Percentiles rank a stretch among this genome's conserved stretches.
These are phyloP conservation scores for Rhagium mordax DNA, from an alignment of 2,888 invertebrate species.

Conservation along the genomic window DNA sequence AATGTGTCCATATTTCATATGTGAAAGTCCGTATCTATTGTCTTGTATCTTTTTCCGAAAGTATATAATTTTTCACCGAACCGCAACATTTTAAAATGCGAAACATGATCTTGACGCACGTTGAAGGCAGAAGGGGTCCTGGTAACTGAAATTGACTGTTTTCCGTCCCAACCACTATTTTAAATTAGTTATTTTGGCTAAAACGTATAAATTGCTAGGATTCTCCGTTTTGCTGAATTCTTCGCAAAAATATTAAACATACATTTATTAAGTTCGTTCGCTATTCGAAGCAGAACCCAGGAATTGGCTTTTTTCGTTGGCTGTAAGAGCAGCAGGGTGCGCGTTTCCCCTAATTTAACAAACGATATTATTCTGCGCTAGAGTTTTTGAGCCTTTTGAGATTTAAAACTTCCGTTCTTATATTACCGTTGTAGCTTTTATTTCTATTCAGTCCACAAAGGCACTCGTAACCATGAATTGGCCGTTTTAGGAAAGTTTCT, in stretches of 20 bases:
- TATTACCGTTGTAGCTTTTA: neutral
- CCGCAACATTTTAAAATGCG: neutral
- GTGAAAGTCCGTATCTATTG: neutral
- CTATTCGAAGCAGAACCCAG: neutral
- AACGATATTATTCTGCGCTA: neutral
- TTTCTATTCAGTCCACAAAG: neutral
- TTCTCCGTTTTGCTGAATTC: too few species aligned
- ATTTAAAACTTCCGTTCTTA: neutral
- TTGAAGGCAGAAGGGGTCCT: too few species aligned
- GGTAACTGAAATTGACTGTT: too few species aligned
- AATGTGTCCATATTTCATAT: neutral
- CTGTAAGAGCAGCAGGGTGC: neutral
- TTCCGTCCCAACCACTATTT: too few species aligned
- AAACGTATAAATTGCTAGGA: too few species aligned
- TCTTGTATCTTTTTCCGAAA: neutral
- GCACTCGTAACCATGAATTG: neutral
- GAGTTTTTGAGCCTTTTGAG: neutral
- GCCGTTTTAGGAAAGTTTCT: neutral
- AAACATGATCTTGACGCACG: neutral
- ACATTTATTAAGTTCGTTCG: neutral
- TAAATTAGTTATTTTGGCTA: too few species aligned
- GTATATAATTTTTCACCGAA: neutral
- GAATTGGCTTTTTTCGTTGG: neutral
- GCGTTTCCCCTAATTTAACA: neutral
- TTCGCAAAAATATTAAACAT: too few species aligned